Base-by-base conservation (phyloP, 2,797 vertebrate species). In the Xenopus petersii region DNA sequence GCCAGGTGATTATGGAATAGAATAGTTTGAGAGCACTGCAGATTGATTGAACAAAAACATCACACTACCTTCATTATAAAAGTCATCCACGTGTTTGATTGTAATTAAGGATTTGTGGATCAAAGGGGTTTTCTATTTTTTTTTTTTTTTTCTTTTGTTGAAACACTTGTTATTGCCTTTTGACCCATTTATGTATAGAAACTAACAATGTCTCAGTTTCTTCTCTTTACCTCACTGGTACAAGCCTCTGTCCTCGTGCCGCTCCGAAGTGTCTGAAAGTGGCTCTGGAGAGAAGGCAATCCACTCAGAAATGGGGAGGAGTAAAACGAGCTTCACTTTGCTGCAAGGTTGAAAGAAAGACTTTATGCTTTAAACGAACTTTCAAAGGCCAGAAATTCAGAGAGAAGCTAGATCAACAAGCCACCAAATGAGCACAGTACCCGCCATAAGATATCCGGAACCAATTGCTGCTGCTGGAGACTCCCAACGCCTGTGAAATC, bases 151-250 rank as follows among this genome's bases (percentile, higher is more conserved):
- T 72, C 74, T 76, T 73, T 48, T 75, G 68, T 75, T 76, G 42
- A 76, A 51, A 70, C 61, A 74, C 46, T 69, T 74, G 47, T 61
- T 74, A 61, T 55, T 79, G 26, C 56, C 11, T 63, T 71, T 21
- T 74, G 36, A 69, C 0, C 68, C 55, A 73, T 54, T 73, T 70
- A 42, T 77, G 67, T 70, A 74, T 80, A 75, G 73, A 82, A 79
- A 87, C 87, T 89, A 89, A 89, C 83, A 64, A 84, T 87, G 83
- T 85, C 85, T 87, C 88, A 88, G 88, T 87, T 83, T 89, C 85
- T 83, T 86, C 48, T 88, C 79, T 88, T 84, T 88, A 85, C 86
- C 83, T 87, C 81, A 83, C 69, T 84, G 81, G 85, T 70, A 79
- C 78, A 81, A 54, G 70, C 84, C 73, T 79, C 16, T 36, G 79